Evolutionary conservation across 1,140 invertebrate genomes (phyloP).

Genomic region (Pissodes strobi): DNA sequence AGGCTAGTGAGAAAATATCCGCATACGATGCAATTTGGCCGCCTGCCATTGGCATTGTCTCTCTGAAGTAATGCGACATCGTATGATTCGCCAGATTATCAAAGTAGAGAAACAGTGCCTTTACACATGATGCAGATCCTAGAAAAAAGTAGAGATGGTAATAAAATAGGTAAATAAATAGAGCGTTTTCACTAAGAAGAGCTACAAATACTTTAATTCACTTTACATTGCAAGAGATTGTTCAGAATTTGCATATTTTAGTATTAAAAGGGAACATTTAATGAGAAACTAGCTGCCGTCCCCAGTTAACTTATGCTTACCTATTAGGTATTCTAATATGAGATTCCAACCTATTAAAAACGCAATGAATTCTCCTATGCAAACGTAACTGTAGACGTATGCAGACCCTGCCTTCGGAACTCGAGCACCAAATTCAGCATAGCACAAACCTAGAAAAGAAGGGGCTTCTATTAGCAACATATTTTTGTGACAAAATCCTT

Average conservation of each 20-base stretch:
- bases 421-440: slow-evolving; percentile 83
- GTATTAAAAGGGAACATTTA: no score
- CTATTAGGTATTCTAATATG: slow-evolving; percentile 88
- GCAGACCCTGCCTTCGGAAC: slow-evolving; percentile 84
- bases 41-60: slow-evolving; percentile 63
- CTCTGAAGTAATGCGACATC: slow-evolving; percentile 65
- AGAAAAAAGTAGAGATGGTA: no score
- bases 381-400: slow-evolving; percentile 86
- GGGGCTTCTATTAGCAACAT: no score
- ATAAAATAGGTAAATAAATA: no score
- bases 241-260: no score
- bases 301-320: slow-evolving; percentile 56
- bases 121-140: slow-evolving; percentile 74
- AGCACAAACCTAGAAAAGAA: slow-evolving; percentile 71
- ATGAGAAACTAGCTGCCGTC: no score
- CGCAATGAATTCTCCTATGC: slow-evolving; percentile 80
- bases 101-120: slow-evolving; percentile 74
- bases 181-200: no score
- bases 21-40: slow-evolving; percentile 67
- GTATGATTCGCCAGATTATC: slow-evolving; percentile 67
- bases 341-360: slow-evolving; percentile 88
- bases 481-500: no score
- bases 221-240: no score
- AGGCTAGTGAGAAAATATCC: slow-evolving; percentile 67
- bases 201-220: no score